Conservation (phyloP, 53 echinoderm and acorn worm genomes). For the Mesocentrotus franciscanus region DNA sequence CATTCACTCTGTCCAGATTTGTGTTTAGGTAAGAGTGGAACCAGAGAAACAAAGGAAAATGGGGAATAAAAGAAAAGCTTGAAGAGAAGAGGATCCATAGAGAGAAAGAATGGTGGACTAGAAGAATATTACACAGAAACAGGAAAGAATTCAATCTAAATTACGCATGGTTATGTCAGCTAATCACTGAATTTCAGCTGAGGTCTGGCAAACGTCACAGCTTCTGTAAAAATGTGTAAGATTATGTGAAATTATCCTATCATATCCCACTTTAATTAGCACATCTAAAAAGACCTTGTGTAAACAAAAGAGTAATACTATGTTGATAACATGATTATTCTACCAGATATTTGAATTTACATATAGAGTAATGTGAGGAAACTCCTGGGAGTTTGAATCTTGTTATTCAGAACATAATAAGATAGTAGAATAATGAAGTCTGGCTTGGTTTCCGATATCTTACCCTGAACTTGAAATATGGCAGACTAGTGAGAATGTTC, state of each 20-base stretch:
- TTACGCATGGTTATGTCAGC: too few relatives aligned
- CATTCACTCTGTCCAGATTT: background rate
- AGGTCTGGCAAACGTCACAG: too few relatives aligned
- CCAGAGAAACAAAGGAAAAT: background rate
- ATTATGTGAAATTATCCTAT: too few relatives aligned
- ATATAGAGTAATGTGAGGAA: background rate
- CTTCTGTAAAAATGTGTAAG: too few relatives aligned
- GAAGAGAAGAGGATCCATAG: background rate
- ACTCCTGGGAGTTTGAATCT: background rate
- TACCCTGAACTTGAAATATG: conserved; percentile 8
- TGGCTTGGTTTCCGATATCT: background rate
- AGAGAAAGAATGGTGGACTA: background rate
- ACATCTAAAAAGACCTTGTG: too few relatives aligned
- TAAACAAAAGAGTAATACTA: too few relatives aligned
- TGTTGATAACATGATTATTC: background rate
- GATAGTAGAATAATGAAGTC: background rate
- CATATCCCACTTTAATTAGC: too few relatives aligned
- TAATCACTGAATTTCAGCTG: too few relatives aligned
- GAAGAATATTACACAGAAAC: too few relatives aligned
- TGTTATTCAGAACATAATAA: background rate
- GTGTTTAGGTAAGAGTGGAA: background rate
- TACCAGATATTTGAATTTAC: background rate
- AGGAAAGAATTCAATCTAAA: too few relatives aligned
- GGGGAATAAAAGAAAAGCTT: background rate
- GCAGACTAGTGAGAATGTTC: background rate